These are phyloP conservation scores for Mus pahari DNA, from an alignment of 2,113 vertebrate species.

Conservation along the genomic window DNA sequence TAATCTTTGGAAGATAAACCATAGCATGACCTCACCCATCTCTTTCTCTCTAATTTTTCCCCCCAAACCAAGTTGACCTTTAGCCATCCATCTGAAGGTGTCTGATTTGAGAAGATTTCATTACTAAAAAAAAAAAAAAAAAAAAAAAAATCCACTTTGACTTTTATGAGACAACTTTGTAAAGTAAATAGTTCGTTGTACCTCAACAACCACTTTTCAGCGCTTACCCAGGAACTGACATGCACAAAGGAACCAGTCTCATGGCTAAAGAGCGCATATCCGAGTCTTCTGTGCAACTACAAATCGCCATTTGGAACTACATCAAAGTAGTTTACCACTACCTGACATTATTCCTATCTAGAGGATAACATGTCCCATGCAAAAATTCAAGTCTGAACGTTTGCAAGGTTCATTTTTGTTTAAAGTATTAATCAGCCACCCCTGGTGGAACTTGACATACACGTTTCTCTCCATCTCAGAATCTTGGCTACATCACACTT, in stretches of 20 bases:
- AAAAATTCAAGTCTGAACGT: background rate
- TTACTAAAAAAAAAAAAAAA: constrained; percentile 39
- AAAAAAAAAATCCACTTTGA: background rate
- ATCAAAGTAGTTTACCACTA: background rate
- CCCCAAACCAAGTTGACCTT: background rate
- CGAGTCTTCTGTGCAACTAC: background rate
- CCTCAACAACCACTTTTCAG: background rate
- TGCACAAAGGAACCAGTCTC: background rate
- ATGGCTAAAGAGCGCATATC: background rate
- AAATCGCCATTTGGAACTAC: background rate
- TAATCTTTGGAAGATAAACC: background rate
- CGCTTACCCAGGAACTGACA: background rate
- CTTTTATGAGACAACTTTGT: background rate
- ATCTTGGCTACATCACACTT: background rate
- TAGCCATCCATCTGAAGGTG: background rate
- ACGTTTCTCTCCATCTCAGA: background rate
- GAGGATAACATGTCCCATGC: background rate
- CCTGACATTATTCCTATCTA: background rate
- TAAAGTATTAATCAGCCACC: background rate
- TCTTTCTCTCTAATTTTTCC: background rate
- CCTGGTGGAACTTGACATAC: background rate
- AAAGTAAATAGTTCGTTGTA: background rate
- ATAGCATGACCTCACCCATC: background rate
- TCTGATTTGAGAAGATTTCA: background rate
- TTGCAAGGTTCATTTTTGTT: constrained; percentile 7